Evolutionary conservation across 2,888 invertebrate species (phyloP).

Genomic region (Cantharis flavilabris): DNA sequence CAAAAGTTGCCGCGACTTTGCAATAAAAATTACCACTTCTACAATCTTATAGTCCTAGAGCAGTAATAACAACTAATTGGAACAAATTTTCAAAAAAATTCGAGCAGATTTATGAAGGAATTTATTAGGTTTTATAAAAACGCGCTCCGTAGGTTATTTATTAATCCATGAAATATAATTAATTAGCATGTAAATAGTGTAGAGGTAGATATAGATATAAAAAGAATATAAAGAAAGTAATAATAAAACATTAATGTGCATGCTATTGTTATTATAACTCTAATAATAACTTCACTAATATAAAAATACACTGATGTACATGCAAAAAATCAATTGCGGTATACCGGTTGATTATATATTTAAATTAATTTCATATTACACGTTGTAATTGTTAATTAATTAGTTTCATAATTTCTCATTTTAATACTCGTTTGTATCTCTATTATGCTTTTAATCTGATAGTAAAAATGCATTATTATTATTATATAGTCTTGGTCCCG

Average conservation of each 20-base stretch:
- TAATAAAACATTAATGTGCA: not conserved
- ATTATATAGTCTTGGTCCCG: not conserved
- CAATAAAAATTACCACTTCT: constrained; percentile 23
- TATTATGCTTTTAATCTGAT: not conserved
- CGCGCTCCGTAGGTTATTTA: not conserved
- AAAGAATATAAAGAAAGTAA: not conserved
- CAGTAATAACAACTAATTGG: not conserved
- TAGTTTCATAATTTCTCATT: not conserved
- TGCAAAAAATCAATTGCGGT: not conserved
- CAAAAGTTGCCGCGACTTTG: constrained; percentile 31
- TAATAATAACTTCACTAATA: not conserved
- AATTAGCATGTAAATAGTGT: not conserved
- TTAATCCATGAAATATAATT: not conserved
- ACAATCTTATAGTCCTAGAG: not conserved
- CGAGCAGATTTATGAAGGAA: not conserved
- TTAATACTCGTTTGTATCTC: not conserved
- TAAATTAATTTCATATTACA: not conserved
- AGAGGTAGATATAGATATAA: not conserved
- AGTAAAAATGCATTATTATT: not conserved
- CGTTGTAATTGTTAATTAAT: not conserved
- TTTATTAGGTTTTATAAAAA: not conserved
- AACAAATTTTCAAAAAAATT: not conserved
- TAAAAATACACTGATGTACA: not conserved
- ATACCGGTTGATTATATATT: not conserved
- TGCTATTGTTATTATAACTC: not conserved